Evolutionary conservation across 23 tunicate genomes (phyloP), one percentile per base, ranked within the genome.

Genomic region (Ciona savignyi): DNA sequence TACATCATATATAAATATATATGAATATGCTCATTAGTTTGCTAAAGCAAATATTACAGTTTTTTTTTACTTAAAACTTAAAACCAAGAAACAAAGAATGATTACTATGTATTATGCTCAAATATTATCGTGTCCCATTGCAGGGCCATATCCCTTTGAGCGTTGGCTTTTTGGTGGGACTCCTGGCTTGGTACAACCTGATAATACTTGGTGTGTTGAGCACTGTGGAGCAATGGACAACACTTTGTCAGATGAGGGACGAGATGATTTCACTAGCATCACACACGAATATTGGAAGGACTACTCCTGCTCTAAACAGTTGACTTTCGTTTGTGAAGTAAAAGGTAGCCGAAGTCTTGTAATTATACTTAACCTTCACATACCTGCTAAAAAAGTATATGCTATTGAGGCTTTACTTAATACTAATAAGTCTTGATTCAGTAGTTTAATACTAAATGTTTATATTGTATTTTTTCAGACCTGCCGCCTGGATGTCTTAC

Each of bases 121-220:
- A 42, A 42, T 42, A 42, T 6, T 42, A 9, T 42, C 56, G 9
- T 42, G 9, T 42, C 56, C 9, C 15, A 42, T 15, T 42, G 15
- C 27, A 87, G 95, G 95, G 20, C 86, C 95, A 1, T 81, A 25
- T 71, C 86, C 86, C 23, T 87, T 87, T 71, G 95, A 87, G 62
- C 77, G 86, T 24, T 87, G 95, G 95, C 82, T 70, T 70, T 20
- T 66, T 70, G 87, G 95, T 29, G 95, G 95, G 27, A 63, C 76
- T 51, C 11, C 9, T 6, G 56, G 56, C 9, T 15, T 42, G 11
- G 56, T 15, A 42, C 56, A 42, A 42, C 56, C 56, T 42, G 56
- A 42, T 42, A 42, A 42, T 15, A 42, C 71, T 62, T 80, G 85
- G 85, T 80, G 85, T 61, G 80, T 19, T 15, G 84, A 79, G 70